A percentile compares a stretch with the other conserved stretches of the same genome.
phyloP scores from a whole-genome alignment of 2,113 vertebrate species.

The Nerophis ophidion region DNA sequence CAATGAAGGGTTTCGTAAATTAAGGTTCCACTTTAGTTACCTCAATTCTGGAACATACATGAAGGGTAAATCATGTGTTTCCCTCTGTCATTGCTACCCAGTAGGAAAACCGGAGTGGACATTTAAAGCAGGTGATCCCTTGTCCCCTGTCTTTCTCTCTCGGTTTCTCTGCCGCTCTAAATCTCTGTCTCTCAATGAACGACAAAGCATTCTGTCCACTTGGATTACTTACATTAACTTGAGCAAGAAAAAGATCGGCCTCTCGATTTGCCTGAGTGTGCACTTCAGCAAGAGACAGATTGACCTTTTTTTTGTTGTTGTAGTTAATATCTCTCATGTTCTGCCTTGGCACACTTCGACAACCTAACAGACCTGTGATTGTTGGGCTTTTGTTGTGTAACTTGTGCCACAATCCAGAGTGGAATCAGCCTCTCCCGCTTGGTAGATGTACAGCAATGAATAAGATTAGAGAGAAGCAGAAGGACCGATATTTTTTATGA shows the following conservation, averaged over 20 bases:
- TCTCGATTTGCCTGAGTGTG: constrained; percentile 27
- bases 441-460: constrained; percentile 25
- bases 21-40: not conserved
- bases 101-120: constrained; percentile 54
- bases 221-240: constrained; percentile 70
- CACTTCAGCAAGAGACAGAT: constrained; percentile 17
- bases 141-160: constrained; percentile 16
- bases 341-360: constrained; percentile 50
- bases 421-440: constrained; percentile 37
- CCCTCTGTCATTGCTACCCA: constrained; percentile 14
- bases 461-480: constrained; percentile 17
- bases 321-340: constrained; percentile 6
- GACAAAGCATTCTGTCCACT: constrained; percentile 67
- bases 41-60: constrained; percentile 22
- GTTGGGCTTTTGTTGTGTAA: constrained; percentile 46
- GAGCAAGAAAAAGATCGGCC: constrained; percentile 60
- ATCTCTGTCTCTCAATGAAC: constrained; percentile 37
- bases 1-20: too few species aligned
- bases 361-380: constrained; percentile 54
- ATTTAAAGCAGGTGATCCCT: constrained; percentile 56
- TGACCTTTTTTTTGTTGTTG: constrained; percentile 4
- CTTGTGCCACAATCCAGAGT: constrained; percentile 49
- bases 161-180: constrained; percentile 18
- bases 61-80: constrained; percentile 30
- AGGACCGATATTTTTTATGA: constrained; percentile 1